Evolutionary conservation across 2,888 invertebrate species (phyloP), one percentile per base, ranked within the genome.

Genomic region (Scaptomyza reducta): DNA sequence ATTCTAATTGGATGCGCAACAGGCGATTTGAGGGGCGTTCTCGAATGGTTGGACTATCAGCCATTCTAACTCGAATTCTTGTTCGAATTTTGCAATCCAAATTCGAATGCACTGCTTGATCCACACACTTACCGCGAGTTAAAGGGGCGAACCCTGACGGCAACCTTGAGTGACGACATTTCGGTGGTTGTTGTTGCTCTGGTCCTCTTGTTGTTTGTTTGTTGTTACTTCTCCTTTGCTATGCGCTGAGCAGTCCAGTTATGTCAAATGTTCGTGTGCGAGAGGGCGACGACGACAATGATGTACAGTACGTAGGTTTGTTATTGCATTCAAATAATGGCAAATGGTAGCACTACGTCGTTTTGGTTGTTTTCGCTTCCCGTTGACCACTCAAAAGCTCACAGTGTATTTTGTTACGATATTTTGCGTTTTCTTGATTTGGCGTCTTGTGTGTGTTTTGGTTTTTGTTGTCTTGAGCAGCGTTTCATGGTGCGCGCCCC

Each of bases 101-200:
- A 54, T 63, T 38, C 40, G 40, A 47, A 57, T 53, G 40, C 55
- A 27, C 33, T 35, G 50, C 38, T 44, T 54, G 57, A 31, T 78
- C 25, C 35, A 38, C 29, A 40, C 40, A 65, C 92, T 90, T 91
- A 97, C 97, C 97, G 96, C 93, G 96, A 94, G 93, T 96, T 97
- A 93, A 97, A 96, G 92, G 97, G 97, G 91, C 97, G 95, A 92
- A 97, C 96, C 93, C 97, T 94, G 87, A 97, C 97, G 90, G 97
- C 97, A 91, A 97, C 97, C 94, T 97, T 97, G 89, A 97, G 96
- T 88, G 97, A 97, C 90, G 97, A 97, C 97, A 97, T 97, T 75
- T 81, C 72, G 71, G 75, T 73, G 73, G 81, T 83, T 69, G 69
- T 55, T 66, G 16, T 18, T 47, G n/a, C 41, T 50, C 14, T 58